Base-by-base conservation (phyloP, 2,113 vertebrate genomes). In the Chlorodrepanis virens region DNA sequence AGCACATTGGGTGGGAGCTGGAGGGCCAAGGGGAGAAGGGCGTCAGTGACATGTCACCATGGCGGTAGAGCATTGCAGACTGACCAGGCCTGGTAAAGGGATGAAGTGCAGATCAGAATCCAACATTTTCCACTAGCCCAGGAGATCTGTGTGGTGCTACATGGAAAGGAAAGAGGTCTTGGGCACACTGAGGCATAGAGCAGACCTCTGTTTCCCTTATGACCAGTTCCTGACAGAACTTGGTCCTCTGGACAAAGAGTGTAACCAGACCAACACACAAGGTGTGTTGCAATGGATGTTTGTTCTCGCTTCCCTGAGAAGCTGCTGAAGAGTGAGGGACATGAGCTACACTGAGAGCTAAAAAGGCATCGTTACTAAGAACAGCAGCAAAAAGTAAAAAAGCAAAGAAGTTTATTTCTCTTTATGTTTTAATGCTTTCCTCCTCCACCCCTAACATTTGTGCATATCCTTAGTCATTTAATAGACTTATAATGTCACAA, bases 401-500 rank as follows among this genome's bases (percentile, higher is more conserved):
- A 60, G 2, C 60, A 85, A 52, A 75, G 1, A 50, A 74, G 40
- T 74, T 74, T 56, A 80, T 93, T 93, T 49, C 28, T 87, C 54
- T 90, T 69, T 82, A 40, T 63, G 39, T 90, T 81, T 87, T 91
- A 83, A 82, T 82, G 67, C 45, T 11, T 83, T 90, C 33, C 42
- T 95, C 31, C 83, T 88, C 85, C 50, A 83, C 42, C 63, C 42
- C 29, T 59, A 83, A 54, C 5, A 5, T 85, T 90, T 95, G 67
- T 74, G 74, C 87, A 20, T 86, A 85, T 80, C 35, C 21, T 90
- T 78, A 83, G 79, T 86, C 11, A 63, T 94, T 93, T 95, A 95
- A 95, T 86, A 93, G 90, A 70, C 50, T 95, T 95, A 90, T 91
- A 95, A 93, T 88, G 21, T 94, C 71, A 75, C 85, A 52, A 52